Percentiles rank a stretch among this genome's conserved stretches.
Conservation (phyloP, 2,888 invertebrate genomes). For the Cephus rjabovi region DNA sequence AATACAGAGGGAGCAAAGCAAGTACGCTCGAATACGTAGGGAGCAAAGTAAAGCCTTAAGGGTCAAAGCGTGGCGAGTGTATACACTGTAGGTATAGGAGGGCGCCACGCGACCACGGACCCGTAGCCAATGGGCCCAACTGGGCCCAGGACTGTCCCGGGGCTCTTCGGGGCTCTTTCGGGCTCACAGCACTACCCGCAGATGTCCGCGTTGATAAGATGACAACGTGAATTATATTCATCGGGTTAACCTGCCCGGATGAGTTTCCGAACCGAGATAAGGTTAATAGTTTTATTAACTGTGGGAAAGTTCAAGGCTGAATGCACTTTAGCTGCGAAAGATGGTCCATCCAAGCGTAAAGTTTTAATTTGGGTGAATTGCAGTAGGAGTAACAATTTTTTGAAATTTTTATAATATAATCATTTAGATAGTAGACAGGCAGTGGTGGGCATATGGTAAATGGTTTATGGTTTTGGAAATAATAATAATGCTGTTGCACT, state of each 20-base stretch:
- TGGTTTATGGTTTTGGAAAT: not conserved
- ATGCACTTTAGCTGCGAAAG: not conserved
- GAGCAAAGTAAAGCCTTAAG: conserved; percentile 2
- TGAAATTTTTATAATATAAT: too few species aligned
- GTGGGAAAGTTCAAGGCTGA: conserved; percentile 51
- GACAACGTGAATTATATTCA: conserved; percentile 61
- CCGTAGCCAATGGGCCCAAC: conserved; percentile 43
- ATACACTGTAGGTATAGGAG: conserved; percentile 27
- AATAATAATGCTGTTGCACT: not conserved
- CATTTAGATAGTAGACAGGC: too few species aligned
- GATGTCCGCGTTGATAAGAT: conserved; percentile 49
- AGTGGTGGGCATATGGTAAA: not conserved
- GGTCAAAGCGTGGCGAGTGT: conserved; percentile 20
- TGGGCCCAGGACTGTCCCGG: too few species aligned
- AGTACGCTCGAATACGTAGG: not conserved
- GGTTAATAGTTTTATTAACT: conserved; percentile 64
- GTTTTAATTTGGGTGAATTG: too few species aligned
- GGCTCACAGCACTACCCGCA: conserved; percentile 29
- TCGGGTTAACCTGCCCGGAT: conserved; percentile 49
- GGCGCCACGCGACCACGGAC: conserved; percentile 61
- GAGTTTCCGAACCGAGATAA: conserved; percentile 52
- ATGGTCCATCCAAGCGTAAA: too few species aligned
- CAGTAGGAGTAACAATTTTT: too few species aligned
- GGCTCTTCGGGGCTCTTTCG: too few species aligned
- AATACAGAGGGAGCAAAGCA: conserved; percentile 1